These are phyloP conservation scores for Hyposmocoma kahamanoa DNA, from an alignment of 1,140 invertebrate genomes.

Conservation along the genomic window DNA sequence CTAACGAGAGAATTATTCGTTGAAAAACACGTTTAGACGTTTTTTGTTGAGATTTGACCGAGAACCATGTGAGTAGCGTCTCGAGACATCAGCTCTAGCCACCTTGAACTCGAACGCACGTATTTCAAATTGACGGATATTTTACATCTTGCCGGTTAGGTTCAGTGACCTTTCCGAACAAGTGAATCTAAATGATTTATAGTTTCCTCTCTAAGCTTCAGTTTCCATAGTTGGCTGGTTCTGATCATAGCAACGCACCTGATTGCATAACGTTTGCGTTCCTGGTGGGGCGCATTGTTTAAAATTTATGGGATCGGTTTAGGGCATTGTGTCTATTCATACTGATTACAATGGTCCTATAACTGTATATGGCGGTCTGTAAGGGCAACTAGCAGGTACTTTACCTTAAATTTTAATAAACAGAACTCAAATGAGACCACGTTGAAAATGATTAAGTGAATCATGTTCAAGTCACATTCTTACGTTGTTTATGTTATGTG, in stretches of 20 bases:
- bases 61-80: constrained; percentile 10
- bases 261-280: constrained; percentile 24
- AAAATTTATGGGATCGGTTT: constrained; percentile 35
- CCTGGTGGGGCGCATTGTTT: constrained; percentile 28
- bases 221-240: too few relatives aligned
- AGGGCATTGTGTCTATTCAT: constrained; percentile 31
- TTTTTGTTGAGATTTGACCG: too few relatives aligned
- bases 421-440: too few relatives aligned
- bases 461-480: too few relatives aligned
- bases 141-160: background rate
- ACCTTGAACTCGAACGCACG: constrained; percentile 33
- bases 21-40: background rate
- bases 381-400: too few relatives aligned
- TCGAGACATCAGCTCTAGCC: constrained; percentile 16
- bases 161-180: constrained; percentile 24
- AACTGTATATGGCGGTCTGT: constrained; percentile 2
- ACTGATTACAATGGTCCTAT: constrained; percentile 26
- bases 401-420: constrained; percentile 25
- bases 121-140: constrained; percentile 30
- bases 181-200: background rate
- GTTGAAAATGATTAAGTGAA: too few relatives aligned
- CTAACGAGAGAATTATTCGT: background rate
- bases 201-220: background rate
- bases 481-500: too few relatives aligned
- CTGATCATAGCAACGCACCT: constrained; percentile 22